Evolutionary conservation across 1,140 invertebrate species (phyloP).

Genomic region (Nasonia longicornis): DNA sequence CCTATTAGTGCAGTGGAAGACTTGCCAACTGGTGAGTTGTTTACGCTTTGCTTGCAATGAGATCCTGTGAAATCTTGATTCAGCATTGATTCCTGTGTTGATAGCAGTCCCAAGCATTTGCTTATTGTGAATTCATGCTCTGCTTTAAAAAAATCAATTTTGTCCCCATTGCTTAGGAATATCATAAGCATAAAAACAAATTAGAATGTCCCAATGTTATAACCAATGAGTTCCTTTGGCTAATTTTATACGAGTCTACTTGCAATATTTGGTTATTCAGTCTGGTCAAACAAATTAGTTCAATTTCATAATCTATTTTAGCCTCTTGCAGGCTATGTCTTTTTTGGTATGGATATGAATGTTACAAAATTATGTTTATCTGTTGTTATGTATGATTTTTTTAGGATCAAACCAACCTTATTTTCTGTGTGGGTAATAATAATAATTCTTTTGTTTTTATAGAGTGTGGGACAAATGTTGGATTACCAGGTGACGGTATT

Average conservation of each 20-base stretch:
- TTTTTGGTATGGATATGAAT: not conserved
- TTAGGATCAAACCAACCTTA: not conserved
- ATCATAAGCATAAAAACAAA: not conserved
- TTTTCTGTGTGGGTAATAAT: not conserved
- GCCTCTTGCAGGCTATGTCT: not conserved
- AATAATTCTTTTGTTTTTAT: not conserved
- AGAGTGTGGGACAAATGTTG: conserved; percentile 61
- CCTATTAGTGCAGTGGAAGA: conserved; percentile 47
- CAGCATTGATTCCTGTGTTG: too few species aligned
- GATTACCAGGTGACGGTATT: conserved; percentile 71
- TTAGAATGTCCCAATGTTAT: not conserved
- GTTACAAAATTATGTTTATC: not conserved
- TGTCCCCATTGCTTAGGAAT: not conserved
- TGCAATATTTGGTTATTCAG: not conserved
- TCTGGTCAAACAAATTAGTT: not conserved
- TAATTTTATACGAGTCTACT: not conserved
- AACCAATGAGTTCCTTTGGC: not conserved
- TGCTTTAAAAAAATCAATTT: too few species aligned
- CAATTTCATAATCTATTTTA: not conserved
- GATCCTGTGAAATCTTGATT: not conserved
- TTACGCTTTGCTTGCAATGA: not conserved
- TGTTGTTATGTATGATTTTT: too few species aligned
- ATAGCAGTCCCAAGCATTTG: too few species aligned
- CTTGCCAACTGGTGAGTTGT: conserved; percentile 48
- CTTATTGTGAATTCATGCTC: too few species aligned